Conservation (phyloP, 1,140 invertebrate species). For the Cydia fagiglandana region DNA sequence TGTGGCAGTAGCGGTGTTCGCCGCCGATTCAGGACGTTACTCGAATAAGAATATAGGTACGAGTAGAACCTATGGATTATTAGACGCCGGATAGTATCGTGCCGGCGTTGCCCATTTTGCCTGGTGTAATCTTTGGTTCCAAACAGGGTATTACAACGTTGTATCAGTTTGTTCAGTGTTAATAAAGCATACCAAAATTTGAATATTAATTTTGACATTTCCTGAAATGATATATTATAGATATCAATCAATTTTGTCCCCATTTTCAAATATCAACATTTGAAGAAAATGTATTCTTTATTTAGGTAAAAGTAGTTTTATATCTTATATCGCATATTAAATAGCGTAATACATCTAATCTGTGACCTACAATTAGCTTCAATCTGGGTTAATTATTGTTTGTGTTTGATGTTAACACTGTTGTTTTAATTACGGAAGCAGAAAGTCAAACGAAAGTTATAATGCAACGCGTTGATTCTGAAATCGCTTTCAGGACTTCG, state of each 20-base stretch:
- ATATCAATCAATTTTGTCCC: no score
- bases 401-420: background rate
- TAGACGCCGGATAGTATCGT: no score
- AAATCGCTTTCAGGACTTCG: constrained; percentile 17
- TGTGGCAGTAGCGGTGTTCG: constrained; percentile 44
- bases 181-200: no score
- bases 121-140: no score
- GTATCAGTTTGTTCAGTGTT: no score
- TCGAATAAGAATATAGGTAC: background rate
- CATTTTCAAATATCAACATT: no score
- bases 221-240: no score
- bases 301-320: background rate
- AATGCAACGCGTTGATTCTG: constrained; percentile 17
- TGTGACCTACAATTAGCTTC: background rate
- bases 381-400: constrained; percentile 11
- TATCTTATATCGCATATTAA: background rate
- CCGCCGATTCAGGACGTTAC: constrained; percentile 27
- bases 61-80: no score
- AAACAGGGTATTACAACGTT: no score
- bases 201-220: no score
- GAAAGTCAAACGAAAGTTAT: constrained; percentile 24
- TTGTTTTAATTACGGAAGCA: constrained; percentile 22
- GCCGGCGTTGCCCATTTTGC: no score
- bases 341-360: background rate
- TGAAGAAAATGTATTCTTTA: background rate